These are phyloP conservation scores for Sarcophaga variegata DNA, from an alignment of 2,888 invertebrate genomes.

Conservation along the genomic window DNA sequence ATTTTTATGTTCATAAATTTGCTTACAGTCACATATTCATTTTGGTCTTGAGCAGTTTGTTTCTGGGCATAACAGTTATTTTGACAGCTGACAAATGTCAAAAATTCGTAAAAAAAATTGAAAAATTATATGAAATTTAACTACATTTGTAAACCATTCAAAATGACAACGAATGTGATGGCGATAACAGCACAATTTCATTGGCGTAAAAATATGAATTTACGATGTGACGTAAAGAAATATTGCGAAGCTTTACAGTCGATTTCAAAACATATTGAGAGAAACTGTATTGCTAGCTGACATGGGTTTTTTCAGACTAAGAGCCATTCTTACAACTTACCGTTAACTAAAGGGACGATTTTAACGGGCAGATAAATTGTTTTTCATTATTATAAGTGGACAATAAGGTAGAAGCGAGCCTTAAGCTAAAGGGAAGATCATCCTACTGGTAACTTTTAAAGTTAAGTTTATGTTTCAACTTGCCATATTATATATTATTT, in stretches of 20 bases:
- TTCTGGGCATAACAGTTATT: constrained; percentile 49
- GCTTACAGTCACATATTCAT: constrained; percentile 1
- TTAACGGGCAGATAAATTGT: too few relatives aligned
- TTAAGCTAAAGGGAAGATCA: too few relatives aligned
- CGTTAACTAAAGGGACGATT: too few relatives aligned
- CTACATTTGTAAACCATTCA: background rate
- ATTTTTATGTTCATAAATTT: constrained; percentile 1
- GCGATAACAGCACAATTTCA: constrained; percentile 19
- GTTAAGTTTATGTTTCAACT: too few relatives aligned
- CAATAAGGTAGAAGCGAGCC: too few relatives aligned
- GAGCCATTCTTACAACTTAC: too few relatives aligned
- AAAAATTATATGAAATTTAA: constrained; percentile 25
- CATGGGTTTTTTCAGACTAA: too few relatives aligned
- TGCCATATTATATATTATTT: too few relatives aligned
- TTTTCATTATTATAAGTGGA: too few relatives aligned
- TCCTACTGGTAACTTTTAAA: too few relatives aligned
- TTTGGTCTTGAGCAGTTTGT: constrained; percentile 1
- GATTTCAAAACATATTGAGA: too few relatives aligned
- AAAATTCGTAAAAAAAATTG: constrained; percentile 35
- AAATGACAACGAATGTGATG: constrained; percentile 14
- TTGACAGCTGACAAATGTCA: constrained; percentile 67
- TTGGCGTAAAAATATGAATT: background rate
- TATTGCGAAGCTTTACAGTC: background rate
- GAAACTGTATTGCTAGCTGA: too few relatives aligned
- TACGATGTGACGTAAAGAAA: background rate